phyloP scores from a whole-genome alignment of 2,113 vertebrate genomes.

The Ancistrus triradiatus region DNA sequence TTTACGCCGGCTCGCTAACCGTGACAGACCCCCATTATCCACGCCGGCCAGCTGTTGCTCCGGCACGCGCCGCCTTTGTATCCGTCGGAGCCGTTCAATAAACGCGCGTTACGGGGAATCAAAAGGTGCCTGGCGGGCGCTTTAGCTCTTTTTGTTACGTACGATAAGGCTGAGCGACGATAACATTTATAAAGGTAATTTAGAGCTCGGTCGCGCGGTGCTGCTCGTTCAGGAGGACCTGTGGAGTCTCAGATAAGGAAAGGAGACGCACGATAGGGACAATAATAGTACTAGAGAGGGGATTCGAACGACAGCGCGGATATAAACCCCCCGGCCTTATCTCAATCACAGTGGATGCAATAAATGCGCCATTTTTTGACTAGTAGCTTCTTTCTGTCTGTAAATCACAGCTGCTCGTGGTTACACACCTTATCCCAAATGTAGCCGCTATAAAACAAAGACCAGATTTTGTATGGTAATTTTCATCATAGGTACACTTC shows the following conservation, averaged over 20 bases:
- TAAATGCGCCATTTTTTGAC: no score
- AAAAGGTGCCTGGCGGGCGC: not conserved
- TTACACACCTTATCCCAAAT: no score
- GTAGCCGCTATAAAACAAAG: no score
- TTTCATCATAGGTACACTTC: no score
- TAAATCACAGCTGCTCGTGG: no score
- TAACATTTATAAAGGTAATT: slow-evolving; percentile 30
- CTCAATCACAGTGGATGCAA: no score
- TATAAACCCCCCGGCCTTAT: not conserved
- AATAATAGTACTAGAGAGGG: slow-evolving; percentile 21
- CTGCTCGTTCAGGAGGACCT: slow-evolving; percentile 2
- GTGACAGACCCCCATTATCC: slow-evolving; percentile 31
- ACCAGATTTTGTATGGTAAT: no score
- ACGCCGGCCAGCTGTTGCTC: slow-evolving; percentile 32
- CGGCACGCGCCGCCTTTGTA: slow-evolving; percentile 30
- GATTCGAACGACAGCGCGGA: not conserved
- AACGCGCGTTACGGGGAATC: slow-evolving; percentile 17
- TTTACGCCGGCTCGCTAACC: slow-evolving; percentile 21
- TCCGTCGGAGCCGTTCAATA: slow-evolving; percentile 29
- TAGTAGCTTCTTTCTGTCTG: no score
- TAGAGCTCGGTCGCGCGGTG: slow-evolving; percentile 1
- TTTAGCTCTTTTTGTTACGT: not conserved
- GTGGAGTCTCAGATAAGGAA: slow-evolving; percentile 22
- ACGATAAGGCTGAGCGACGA: slow-evolving; percentile 11
- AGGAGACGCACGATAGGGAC: slow-evolving; percentile 12